These are phyloP conservation scores for Eclectus roratus DNA, from an alignment of 2,113 vertebrate species.

Conservation along the genomic window DNA sequence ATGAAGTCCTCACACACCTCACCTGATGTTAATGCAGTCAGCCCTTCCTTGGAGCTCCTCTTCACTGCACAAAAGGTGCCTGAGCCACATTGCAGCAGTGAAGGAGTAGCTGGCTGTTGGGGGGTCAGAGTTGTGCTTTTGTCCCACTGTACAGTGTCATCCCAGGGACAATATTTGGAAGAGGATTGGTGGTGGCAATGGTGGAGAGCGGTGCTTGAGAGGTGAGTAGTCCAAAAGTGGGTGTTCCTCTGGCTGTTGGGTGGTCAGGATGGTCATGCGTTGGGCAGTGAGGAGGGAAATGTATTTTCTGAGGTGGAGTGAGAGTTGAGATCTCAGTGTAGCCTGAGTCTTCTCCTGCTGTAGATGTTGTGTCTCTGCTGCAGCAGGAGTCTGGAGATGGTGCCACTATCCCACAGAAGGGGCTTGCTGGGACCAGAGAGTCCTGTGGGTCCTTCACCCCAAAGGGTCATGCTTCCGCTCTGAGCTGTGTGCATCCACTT, in stretches of 20 bases:
- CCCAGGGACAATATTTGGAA: neutral
- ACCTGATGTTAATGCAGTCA: neutral
- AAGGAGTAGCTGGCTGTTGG: neutral
- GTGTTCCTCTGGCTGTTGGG: neutral
- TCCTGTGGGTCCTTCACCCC: neutral
- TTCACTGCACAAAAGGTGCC: neutral
- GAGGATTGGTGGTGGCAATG: neutral
- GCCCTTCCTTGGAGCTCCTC: neutral
- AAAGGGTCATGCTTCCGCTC: neutral
- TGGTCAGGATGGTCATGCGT: accelerated
- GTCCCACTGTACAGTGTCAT: neutral
- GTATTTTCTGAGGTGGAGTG: neutral
- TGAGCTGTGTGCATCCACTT: accelerated
- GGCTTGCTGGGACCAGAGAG: neutral
- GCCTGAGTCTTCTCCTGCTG: neutral
- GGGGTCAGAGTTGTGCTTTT: neutral
- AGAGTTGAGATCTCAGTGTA: neutral
- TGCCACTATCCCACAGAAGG: neutral
- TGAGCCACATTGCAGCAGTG: neutral
- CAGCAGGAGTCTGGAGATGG: accelerated
- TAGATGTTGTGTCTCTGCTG: neutral
- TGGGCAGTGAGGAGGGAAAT: neutral
- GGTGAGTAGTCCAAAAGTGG: neutral
- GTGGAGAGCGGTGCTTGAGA: accelerated
- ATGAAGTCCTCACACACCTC: neutral